These are phyloP conservation scores for Dicrostonyx torquatus DNA, from an alignment of 2,797 vertebrate genomes.

Conservation along the genomic window DNA sequence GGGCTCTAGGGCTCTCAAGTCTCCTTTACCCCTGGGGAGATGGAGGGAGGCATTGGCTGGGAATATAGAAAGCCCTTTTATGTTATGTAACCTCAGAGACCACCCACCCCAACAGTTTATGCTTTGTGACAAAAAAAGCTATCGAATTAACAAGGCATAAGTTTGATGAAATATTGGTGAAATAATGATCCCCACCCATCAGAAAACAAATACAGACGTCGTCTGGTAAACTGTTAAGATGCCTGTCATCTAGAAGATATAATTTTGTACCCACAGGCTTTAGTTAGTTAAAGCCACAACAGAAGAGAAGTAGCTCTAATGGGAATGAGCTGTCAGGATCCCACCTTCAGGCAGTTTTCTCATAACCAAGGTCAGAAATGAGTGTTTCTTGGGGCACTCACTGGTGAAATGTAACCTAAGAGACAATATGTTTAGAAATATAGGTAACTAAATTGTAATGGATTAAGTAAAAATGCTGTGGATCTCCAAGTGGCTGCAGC, in stretches of 20 bases:
- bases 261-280: background rate
- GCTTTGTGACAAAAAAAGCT: slow-evolving; percentile 64
- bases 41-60: slow-evolving; percentile 65
- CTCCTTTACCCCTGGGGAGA: slow-evolving; percentile 68
- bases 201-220: slow-evolving; percentile 69
- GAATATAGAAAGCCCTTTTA: slow-evolving; percentile 69
- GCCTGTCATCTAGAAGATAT: slow-evolving; percentile 34
- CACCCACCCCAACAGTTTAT: slow-evolving; percentile 71
- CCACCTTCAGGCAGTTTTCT: background rate
- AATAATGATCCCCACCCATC: slow-evolving; percentile 71
- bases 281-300: slow-evolving; percentile 39
- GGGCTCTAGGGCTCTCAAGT: slow-evolving; percentile 60
- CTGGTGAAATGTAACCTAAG: background rate
- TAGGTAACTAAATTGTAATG: too few relatives aligned
- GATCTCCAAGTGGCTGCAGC: too few relatives aligned
- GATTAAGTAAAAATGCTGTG: too few relatives aligned
- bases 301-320: background rate
- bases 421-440: background rate
- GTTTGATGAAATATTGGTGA: slow-evolving; percentile 75
- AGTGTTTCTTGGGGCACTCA: background rate
- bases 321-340: background rate
- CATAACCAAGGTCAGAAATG: background rate
- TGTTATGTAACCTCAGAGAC: slow-evolving; percentile 59
- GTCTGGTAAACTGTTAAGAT: slow-evolving; percentile 45
- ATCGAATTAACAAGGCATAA: slow-evolving; percentile 63